Evolutionary conservation across 1,140 invertebrate genomes (phyloP).

Genomic region (Leptestheria dahalacensis): DNA sequence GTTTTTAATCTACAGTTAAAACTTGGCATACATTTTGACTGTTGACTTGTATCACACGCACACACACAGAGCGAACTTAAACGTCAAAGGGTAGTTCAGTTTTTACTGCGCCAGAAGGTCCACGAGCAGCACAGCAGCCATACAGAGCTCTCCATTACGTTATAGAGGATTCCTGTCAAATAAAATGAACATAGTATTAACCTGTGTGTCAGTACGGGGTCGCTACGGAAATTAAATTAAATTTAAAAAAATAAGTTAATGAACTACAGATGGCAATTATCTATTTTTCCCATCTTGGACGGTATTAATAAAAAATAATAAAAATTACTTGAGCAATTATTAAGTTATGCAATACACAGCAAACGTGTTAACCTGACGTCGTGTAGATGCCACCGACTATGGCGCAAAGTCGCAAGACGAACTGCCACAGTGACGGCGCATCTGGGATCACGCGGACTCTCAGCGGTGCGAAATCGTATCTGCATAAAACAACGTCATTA

Average conservation of each 20-base stretch:
- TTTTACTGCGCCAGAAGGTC: not conserved
- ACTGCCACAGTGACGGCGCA: conserved; percentile 49
- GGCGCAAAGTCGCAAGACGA: conserved; percentile 71
- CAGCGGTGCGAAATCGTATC: conserved; percentile 12
- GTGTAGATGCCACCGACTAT: conserved; percentile 82
- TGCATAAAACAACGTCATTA: not conserved
- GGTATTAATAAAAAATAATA: too few relatives aligned
- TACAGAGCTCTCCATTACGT: not conserved
- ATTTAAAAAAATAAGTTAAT: too few relatives aligned
- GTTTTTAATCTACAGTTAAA: too few relatives aligned
- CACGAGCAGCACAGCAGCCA: not conserved
- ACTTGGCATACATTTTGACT: too few relatives aligned
- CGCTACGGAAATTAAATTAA: too few relatives aligned
- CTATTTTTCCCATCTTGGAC: too few relatives aligned
- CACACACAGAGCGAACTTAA: too few relatives aligned
- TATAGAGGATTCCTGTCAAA: not conserved
- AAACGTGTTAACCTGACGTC: conserved; percentile 42
- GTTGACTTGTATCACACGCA: too few relatives aligned
- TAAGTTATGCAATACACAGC: too few relatives aligned
- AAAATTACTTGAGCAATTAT: too few relatives aligned
- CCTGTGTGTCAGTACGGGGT: not conserved
- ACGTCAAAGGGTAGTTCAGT: too few relatives aligned
- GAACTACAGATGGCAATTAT: too few relatives aligned
- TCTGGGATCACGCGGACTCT: conserved; percentile 13
- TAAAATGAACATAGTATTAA: not conserved